Evolutionary conservation across 2,113 vertebrate genomes (phyloP).

Genomic region (Ctenomys sociabilis): DNA sequence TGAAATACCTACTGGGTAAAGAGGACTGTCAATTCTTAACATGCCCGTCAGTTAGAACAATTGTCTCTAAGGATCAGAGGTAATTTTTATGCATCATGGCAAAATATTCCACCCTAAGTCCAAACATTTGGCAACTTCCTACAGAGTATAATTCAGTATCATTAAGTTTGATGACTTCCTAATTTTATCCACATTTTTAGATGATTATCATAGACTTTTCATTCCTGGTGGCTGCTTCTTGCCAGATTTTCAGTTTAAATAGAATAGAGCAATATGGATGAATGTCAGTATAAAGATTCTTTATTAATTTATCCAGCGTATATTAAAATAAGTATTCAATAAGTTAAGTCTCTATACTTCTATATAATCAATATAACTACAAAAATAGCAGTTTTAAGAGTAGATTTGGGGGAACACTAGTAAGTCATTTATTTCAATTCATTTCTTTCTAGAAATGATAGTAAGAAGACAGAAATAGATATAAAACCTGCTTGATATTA

Average conservation of each 20-base stretch:
- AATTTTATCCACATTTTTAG: slow-evolving; percentile 47
- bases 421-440: slow-evolving; percentile 52
- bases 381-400: not conserved
- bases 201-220: slow-evolving; percentile 38
- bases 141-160: slow-evolving; percentile 42
- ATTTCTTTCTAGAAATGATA: slow-evolving; percentile 45
- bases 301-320: not conserved
- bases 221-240: not conserved
- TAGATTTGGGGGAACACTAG: not conserved
- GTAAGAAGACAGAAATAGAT: not conserved
- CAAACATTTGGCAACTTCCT: slow-evolving; percentile 59
- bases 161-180: slow-evolving; percentile 30
- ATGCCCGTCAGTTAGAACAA: slow-evolving; percentile 73
- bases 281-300: not conserved
- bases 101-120: slow-evolving; percentile 58
- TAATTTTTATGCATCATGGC: slow-evolving; percentile 66
- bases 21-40: slow-evolving; percentile 79
- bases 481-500: not conserved
- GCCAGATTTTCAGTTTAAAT: slow-evolving; percentile 37
- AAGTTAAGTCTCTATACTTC: not conserved
- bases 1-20: slow-evolving; percentile 69
- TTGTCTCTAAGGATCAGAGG: slow-evolving; percentile 71
- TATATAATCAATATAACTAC: not conserved
- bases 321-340: slow-evolving; percentile 16
- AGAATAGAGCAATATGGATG: not conserved